Percentiles rank a stretch among this genome's conserved stretches.
Conservation (phyloP, 2,888 invertebrate genomes). For the Flabesymbios commensalis region DNA sequence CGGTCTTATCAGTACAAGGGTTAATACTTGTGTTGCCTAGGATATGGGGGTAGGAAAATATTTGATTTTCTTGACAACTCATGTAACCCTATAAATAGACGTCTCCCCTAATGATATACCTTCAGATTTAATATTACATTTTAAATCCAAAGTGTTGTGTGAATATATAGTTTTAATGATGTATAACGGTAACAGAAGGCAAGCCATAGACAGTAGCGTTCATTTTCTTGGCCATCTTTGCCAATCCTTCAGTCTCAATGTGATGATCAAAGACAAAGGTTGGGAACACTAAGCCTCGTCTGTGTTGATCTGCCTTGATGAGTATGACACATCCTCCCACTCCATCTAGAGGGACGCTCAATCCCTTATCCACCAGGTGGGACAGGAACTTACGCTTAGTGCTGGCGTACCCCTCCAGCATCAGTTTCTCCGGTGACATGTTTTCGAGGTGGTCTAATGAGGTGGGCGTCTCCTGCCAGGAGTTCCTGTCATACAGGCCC, state of each 20-base stretch:
- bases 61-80: no score
- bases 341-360: slow-evolving; percentile 49
- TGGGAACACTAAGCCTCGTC: slow-evolving; percentile 50
- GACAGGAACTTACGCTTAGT: slow-evolving; percentile 44
- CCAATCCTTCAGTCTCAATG: slow-evolving; percentile 55
- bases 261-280: slow-evolving; percentile 45
- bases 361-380: slow-evolving; percentile 45
- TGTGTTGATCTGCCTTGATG: slow-evolving; percentile 44
- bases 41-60: no score
- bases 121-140: no score
- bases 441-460: slow-evolving; percentile 40
- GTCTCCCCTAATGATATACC: no score
- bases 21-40: no score
- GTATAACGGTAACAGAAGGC: slow-evolving; percentile 47
- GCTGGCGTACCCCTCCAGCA: slow-evolving; percentile 50
- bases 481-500: slow-evolving; percentile 49
- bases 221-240: slow-evolving; percentile 52
- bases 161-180: no score
- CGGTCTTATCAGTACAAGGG: no score
- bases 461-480: slow-evolving; percentile 50
- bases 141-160: no score
- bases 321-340: slow-evolving; percentile 54
- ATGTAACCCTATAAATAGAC: no score
- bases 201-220: slow-evolving; percentile 46
- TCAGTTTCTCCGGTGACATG: slow-evolving; percentile 40